A percentile compares a stretch with the other conserved stretches of the same genome.
phyloP scores from a whole-genome alignment of 2,888 invertebrate species.

The Meteorus colon region DNA sequence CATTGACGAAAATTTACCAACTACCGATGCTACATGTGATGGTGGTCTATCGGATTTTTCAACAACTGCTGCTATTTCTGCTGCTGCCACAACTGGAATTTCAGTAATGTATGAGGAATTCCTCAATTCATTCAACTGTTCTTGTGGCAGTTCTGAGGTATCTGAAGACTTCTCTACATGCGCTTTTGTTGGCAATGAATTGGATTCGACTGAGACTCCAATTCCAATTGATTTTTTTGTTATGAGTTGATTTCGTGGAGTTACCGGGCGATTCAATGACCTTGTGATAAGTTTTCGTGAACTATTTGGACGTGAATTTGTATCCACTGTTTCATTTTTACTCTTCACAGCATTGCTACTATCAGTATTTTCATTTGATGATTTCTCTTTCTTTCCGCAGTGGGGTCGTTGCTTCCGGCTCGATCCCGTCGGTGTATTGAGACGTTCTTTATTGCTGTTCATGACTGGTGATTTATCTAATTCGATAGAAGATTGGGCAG shows the following conservation, averaged over 20 bases:
- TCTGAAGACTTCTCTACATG: not conserved
- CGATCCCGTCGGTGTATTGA: slow-evolving; percentile 17
- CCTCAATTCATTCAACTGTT: not conserved
- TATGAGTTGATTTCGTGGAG: not conserved
- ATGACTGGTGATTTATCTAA: slow-evolving; percentile 47
- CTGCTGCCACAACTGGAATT: not conserved
- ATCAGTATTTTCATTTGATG: slow-evolving; percentile 6
- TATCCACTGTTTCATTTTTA: not conserved
- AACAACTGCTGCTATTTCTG: not conserved
- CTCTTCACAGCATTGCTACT: not conserved
- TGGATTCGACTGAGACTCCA: not conserved
- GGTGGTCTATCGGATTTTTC: slow-evolving; percentile 18
- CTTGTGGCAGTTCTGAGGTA: not conserved
- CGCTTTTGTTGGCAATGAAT: not conserved
- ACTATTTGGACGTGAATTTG: slow-evolving; percentile 1
- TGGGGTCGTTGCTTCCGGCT: slow-evolving; percentile 34
- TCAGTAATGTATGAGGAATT: not conserved
- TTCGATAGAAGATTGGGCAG: slow-evolving; percentile 43
- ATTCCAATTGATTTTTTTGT: not conserved
- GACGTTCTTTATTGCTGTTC: slow-evolving; percentile 41
- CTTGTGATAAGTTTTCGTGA: not conserved
- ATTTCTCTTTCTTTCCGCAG: slow-evolving; percentile 36
- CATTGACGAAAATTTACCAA: slow-evolving; percentile 29
- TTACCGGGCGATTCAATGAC: not conserved
- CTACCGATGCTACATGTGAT: not conserved